Evolutionary conservation across 2,888 invertebrate species (phyloP).

Genomic region (Drosophila paracracens): DNA sequence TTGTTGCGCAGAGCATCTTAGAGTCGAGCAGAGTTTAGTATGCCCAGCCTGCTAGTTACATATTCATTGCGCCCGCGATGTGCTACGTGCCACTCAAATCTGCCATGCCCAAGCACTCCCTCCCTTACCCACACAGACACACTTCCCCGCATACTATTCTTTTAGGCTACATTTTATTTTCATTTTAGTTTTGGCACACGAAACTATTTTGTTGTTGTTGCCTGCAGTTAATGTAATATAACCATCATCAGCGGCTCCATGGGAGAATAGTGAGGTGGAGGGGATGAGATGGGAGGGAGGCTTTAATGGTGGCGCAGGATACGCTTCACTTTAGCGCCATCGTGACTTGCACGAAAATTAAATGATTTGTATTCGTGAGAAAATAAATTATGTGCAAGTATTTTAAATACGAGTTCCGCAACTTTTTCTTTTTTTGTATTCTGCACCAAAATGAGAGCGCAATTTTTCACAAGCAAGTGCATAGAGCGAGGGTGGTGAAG

Average conservation of each 20-base stretch:
- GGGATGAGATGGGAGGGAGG: not conserved
- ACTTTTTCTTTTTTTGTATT: conserved; percentile 20
- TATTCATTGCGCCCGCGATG: conserved; percentile 65
- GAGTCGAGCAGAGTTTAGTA: conserved; percentile 43
- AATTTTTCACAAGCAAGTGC: conserved; percentile 65
- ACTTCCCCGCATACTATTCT: conserved; percentile 15
- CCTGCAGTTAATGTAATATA: conserved; percentile 77
- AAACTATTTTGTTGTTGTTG: conserved; percentile 56
- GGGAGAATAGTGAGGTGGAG: not conserved
- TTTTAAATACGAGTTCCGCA: conserved; percentile 74
- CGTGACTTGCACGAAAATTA: conserved; percentile 79
- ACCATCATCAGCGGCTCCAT: conserved; percentile 66
- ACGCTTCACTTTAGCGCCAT: conserved; percentile 68
- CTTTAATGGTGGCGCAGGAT: conserved; percentile 72
- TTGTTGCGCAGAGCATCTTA: conserved; percentile 36
- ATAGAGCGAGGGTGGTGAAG: too few species aligned
- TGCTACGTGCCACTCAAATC: conserved; percentile 16
- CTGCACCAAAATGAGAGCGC: conserved; percentile 63
- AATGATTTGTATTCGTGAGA: conserved; percentile 79
- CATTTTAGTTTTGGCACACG: conserved; percentile 76
- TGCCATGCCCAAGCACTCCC: not conserved
- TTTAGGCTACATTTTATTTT: conserved; percentile 75
- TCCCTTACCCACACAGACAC: not conserved
- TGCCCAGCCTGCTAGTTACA: conserved; percentile 53
- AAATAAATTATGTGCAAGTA: conserved; percentile 81